Evolutionary conservation across 1,140 invertebrate genomes (phyloP), one percentile per base, ranked within the genome.

Genomic region (Hylaeus anthracinus): DNA sequence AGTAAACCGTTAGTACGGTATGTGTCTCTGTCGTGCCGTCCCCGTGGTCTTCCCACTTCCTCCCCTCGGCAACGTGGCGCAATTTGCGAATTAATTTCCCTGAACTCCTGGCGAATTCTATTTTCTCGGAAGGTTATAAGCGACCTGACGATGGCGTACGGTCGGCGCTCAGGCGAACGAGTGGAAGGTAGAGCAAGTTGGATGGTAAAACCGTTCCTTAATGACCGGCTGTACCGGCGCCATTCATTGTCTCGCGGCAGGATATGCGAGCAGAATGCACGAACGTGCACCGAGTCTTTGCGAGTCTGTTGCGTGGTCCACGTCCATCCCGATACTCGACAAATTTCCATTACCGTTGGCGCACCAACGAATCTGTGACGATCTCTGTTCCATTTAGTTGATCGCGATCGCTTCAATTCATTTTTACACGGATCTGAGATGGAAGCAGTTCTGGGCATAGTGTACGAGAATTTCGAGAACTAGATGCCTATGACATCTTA

Each of bases 61-160:
- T 1, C 2, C 5, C 63, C 45, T 63, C 63, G 51, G 26, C 26
- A n/a, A 10, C 45, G 14, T 8, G 5, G 8, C 51, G 60, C 69
- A 76, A 85, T 85, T 82, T 70, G 83, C 58, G 63, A 79, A 79
- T 82, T 82, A 79, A 82, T 86, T 85, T 82, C 66, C 79, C 45
- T 56, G 45, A 72, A 77, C 43, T 53, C 48, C 60, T n/a, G 56
- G 53, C 74, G 61, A 58, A 81, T 78, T 86, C 78, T 74, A 67
- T 71, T 67, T 67, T 79, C 63, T 45, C 39, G 55, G 15, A 56
- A 77, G 67, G 76, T 83, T 77, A 77, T 73, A 61, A 69, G 45
- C 58, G 37, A 55, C 39, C 53, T 9, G 48, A 15, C 37, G 51
- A 15, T 14, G 55, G 45, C 6, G 39, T 15, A 8, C 3, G 9